phyloP scores from a whole-genome alignment of 2,113 vertebrate genomes.

The Plestiodon gilberti region DNA sequence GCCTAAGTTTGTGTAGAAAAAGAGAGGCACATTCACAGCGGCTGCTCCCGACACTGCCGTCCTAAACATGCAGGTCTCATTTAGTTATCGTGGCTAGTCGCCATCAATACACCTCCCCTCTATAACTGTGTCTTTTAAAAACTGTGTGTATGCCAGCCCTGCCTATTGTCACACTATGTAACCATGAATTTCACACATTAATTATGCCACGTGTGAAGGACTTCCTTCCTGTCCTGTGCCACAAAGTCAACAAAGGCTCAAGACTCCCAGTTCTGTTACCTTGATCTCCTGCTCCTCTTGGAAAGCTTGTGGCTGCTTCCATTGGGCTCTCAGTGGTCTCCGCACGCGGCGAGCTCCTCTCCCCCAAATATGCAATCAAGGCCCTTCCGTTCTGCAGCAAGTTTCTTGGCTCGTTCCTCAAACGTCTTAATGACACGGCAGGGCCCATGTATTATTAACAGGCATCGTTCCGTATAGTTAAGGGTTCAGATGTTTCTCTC shows the following conservation, averaged over 20 bases:
- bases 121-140: background rate
- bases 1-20: no score
- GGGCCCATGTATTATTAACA: background rate
- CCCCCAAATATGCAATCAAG: background rate
- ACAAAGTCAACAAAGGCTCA: background rate
- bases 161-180: no score
- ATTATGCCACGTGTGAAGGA: background rate
- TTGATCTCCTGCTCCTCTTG: background rate
- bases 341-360: fast-evolving
- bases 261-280: background rate
- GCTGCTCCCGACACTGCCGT: no score
- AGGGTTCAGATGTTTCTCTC: background rate
- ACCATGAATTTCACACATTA: background rate
- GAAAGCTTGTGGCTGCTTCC: background rate
- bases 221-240: background rate
- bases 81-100: no score
- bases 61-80: no score
- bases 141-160: background rate
- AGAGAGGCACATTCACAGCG: no score
- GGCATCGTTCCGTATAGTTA: background rate
- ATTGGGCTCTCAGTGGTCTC: background rate
- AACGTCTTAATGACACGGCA: background rate
- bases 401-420: background rate
- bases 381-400: background rate
- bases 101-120: background rate